phyloP scores from a whole-genome alignment of 1,140 invertebrate genomes.

The Zaprionus inermis region DNA sequence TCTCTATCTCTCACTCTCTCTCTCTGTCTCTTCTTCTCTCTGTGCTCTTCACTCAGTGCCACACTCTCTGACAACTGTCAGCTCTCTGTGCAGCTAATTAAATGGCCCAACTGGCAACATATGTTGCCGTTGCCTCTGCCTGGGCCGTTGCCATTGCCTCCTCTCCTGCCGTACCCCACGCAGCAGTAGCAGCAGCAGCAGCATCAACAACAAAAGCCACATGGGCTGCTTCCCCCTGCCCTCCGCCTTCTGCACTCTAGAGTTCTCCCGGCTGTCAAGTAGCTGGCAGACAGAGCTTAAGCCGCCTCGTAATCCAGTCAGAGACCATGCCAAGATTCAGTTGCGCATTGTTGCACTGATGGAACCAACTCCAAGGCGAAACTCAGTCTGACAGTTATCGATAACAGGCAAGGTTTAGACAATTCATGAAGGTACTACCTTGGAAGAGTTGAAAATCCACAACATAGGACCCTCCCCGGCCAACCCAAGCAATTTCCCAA shows the following conservation, averaged over 20 bases:
- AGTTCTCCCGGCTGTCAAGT: slow-evolving; percentile 55
- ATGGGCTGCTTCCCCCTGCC: slow-evolving; percentile 18
- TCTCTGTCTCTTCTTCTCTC: slow-evolving; percentile 23
- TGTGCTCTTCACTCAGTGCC: slow-evolving; percentile 39
- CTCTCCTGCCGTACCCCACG: slow-evolving; percentile 34
- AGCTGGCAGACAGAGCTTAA: slow-evolving; percentile 47
- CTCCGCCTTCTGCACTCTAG: slow-evolving; percentile 24
- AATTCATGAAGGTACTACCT: no score
- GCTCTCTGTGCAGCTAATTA: slow-evolving; percentile 77
- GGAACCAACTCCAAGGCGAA: slow-evolving; percentile 33
- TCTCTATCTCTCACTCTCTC: slow-evolving; percentile 32
- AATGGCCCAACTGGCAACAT: slow-evolving; percentile 81
- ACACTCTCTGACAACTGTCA: slow-evolving; percentile 58
- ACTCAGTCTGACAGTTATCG: slow-evolving; percentile 27
- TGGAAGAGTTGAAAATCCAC: no score
- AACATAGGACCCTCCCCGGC: no score
- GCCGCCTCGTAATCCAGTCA: slow-evolving; percentile 43
- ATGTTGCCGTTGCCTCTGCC: slow-evolving; percentile 68
- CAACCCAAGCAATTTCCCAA: slow-evolving; percentile 51
- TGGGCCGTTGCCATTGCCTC: slow-evolving; percentile 7
- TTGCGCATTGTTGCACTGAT: slow-evolving; percentile 39
- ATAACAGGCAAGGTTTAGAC: slow-evolving; percentile 8
- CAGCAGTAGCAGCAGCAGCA: slow-evolving; percentile 21
- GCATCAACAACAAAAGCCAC: slow-evolving; percentile 22
- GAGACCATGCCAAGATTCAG: slow-evolving; percentile 9